Evolutionary conservation across 2,797 vertebrate species (phyloP).

Genomic region (Acanthiza pusilla): DNA sequence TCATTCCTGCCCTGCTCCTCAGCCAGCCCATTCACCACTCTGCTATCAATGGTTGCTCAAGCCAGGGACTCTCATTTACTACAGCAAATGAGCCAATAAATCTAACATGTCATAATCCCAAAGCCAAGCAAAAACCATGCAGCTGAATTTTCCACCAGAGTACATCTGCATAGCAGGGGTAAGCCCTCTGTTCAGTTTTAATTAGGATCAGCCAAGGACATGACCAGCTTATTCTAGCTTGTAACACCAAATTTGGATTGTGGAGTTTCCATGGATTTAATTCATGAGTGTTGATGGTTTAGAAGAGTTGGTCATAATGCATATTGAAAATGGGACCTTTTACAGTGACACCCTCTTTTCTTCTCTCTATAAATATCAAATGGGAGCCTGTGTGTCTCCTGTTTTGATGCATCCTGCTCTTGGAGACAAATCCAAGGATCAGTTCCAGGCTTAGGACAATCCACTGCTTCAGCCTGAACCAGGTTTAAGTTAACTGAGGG

Average conservation of each 20-base stretch:
- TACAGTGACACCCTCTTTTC: not conserved
- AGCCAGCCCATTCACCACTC: not conserved
- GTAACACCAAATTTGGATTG: not conserved
- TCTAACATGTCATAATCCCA: slow-evolving; percentile 2
- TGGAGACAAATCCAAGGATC: not conserved
- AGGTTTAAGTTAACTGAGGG: not conserved
- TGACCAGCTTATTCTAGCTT: not conserved
- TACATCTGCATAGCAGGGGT: not conserved
- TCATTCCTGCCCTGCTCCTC: not conserved
- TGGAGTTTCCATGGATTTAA: not conserved
- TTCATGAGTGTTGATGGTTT: not conserved
- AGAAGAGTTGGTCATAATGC: not conserved
- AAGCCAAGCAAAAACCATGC: not conserved
- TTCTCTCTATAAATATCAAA: not conserved
- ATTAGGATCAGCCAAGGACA: not conserved
- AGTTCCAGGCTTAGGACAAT: not conserved
- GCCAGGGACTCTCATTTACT: not conserved
- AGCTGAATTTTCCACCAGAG: not conserved
- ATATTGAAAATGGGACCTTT: not conserved
- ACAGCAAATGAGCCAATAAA: slow-evolving; percentile 20
- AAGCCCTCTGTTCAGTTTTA: not conserved
- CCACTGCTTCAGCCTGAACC: not conserved
- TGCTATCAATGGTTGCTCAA: not conserved
- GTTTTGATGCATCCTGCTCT: not conserved
- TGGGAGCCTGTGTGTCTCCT: not conserved